A percentile compares a stretch with the other conserved stretches of the same genome.
phyloP scores from a whole-genome alignment of 2,888 invertebrate species.

The Amiota minor region DNA sequence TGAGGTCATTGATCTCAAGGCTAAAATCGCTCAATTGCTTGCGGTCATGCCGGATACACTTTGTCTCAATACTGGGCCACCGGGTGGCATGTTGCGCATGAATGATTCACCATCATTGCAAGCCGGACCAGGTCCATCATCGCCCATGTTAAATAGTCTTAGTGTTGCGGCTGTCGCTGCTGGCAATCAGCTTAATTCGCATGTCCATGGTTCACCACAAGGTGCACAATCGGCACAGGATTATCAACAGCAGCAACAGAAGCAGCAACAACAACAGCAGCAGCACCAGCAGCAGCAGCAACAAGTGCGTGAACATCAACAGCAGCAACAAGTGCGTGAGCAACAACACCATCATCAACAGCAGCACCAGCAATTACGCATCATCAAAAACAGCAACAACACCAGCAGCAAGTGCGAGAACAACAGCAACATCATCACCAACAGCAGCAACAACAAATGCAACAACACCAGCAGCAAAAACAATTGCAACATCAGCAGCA shows the following conservation, averaged over 20 bases:
- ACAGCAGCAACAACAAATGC: constrained; percentile 53
- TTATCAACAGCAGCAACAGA: constrained; percentile 56
- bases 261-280: constrained; percentile 46
- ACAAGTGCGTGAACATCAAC: constrained; percentile 52
- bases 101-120: constrained; percentile 74
- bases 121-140: constrained; percentile 70
- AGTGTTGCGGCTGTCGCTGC: constrained; percentile 46
- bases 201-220: constrained; percentile 24
- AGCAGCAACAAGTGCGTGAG: constrained; percentile 56
- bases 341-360: constrained; percentile 52
- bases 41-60: constrained; percentile 88
- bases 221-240: constrained; percentile 45
- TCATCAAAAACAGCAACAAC: constrained; percentile 42
- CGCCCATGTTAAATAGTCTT: constrained; percentile 71
- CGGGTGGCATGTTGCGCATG: constrained; percentile 78
- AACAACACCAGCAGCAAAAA: constrained; percentile 49
- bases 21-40: constrained; percentile 92
- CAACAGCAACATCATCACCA: constrained; percentile 54
- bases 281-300: constrained; percentile 50
- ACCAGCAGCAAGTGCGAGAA: constrained; percentile 45
- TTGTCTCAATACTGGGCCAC: constrained; percentile 75
- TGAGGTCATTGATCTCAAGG: constrained; percentile 92
- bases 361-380: constrained; percentile 47
- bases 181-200: constrained; percentile 53
- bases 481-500: constrained; percentile 37